These are phyloP conservation scores for Propithecus perrieri DNA, from an alignment of 2,797 vertebrate species.

Conservation along the genomic window DNA sequence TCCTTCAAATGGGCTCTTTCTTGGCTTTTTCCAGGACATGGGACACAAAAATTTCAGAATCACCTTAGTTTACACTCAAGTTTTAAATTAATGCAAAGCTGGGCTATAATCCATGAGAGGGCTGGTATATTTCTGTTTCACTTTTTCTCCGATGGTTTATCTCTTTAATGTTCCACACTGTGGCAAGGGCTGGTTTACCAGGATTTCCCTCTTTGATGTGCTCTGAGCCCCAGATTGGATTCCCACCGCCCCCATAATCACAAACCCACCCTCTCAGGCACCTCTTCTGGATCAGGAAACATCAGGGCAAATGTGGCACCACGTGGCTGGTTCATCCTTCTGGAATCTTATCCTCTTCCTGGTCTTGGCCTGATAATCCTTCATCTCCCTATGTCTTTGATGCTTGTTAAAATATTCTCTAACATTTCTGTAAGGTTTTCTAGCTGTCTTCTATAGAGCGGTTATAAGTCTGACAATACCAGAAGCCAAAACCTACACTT, in stretches of 20 bases:
- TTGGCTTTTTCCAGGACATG: background rate
- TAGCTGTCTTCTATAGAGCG: background rate
- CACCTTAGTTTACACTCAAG: background rate
- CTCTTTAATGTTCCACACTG: background rate
- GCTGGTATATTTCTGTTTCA: background rate
- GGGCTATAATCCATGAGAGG: background rate
- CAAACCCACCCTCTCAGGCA: background rate
- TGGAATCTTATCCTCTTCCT: background rate
- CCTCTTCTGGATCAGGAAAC: background rate
- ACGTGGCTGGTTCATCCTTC: background rate
- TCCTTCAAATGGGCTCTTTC: background rate
- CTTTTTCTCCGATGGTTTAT: background rate
- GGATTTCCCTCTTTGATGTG: background rate
- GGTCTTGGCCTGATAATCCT: background rate
- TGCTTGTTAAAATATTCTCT: background rate
- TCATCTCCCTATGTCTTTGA: background rate
- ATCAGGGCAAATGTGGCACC: background rate
- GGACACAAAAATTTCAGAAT: background rate
- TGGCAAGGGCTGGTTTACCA: background rate
- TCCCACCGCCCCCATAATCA: no score
- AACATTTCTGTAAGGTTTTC: background rate
- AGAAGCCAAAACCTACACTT: background rate
- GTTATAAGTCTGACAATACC: background rate
- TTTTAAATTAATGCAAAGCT: background rate
- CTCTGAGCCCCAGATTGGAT: background rate